Conservation (phyloP, 2,888 invertebrate genomes). For the Lasioglossum calceatum region DNA sequence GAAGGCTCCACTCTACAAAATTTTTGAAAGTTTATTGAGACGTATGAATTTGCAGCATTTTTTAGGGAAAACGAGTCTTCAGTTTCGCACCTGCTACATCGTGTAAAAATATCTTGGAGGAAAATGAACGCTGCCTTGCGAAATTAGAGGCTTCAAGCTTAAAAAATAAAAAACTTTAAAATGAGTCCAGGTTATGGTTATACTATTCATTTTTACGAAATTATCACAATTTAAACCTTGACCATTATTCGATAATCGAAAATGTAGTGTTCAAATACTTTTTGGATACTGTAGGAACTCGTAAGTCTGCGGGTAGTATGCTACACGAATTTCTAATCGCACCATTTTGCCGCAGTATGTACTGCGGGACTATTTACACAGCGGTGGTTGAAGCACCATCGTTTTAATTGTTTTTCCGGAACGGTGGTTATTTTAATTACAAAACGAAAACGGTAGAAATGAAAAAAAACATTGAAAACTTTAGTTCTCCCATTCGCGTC, state of each 20-base stretch:
- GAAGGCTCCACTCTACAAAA: too few species aligned
- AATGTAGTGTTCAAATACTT: not conserved
- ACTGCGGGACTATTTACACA: constrained; percentile 9
- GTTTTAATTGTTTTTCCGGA: constrained; percentile 47
- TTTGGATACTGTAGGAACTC: not conserved
- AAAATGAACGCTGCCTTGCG: not conserved
- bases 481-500: not conserved
- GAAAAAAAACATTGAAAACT: not conserved
- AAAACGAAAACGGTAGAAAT: not conserved
- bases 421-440: constrained; percentile 34
- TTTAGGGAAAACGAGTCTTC: too few species aligned
- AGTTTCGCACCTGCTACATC: too few species aligned
- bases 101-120: too few species aligned
- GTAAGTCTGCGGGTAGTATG: not conserved
- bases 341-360: constrained; percentile 12
- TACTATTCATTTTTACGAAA: too few species aligned
- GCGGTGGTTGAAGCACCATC: not conserved
- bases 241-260: not conserved
- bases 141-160: not conserved
- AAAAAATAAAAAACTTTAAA: too few species aligned
- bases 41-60: not conserved
- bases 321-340: constrained; percentile 14
- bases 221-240: not conserved
- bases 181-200: too few species aligned
- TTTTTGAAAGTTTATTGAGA: not conserved